Conservation (phyloP, 1,140 invertebrate genomes). For the Trichonephila clavipes region DNA sequence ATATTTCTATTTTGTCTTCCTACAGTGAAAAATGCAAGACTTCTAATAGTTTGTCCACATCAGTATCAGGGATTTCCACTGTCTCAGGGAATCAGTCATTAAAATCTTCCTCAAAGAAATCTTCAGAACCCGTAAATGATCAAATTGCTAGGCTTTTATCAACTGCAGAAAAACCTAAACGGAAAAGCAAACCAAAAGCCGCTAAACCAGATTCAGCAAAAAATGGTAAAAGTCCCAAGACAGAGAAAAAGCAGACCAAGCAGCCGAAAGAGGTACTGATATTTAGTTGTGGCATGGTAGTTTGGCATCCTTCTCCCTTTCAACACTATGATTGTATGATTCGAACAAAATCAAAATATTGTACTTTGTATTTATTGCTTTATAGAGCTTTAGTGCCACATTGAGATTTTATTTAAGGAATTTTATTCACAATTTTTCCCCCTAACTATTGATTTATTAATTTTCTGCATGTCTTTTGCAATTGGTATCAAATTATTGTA, state of each 20-base stretch:
- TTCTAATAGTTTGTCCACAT: slow-evolving; percentile 52
- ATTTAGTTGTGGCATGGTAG: no score
- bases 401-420: no score
- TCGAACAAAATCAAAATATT: no score
- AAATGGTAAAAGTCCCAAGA: slow-evolving; percentile 59
- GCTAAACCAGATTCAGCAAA: slow-evolving; percentile 53
- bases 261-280: slow-evolving; percentile 58
- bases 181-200: slow-evolving; percentile 63
- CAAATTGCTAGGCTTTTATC: slow-evolving; percentile 44
- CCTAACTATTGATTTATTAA: no score
- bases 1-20: not conserved
- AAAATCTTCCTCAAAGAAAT: slow-evolving; percentile 70
- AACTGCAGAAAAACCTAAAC: slow-evolving; percentile 51
- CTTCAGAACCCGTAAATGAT: slow-evolving; percentile 59
- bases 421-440: no score
- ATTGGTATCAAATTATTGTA: no score
- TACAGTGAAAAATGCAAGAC: slow-evolving; percentile 71
- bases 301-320: no score
- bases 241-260: slow-evolving; percentile 63
- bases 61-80: slow-evolving; percentile 63
- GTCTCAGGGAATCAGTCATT: slow-evolving; percentile 69
- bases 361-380: no score
- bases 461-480: no score
- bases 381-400: no score
- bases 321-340: no score